phyloP scores from a whole-genome alignment of 2,797 vertebrate genomes.

The Gadopsis bispinosus region DNA sequence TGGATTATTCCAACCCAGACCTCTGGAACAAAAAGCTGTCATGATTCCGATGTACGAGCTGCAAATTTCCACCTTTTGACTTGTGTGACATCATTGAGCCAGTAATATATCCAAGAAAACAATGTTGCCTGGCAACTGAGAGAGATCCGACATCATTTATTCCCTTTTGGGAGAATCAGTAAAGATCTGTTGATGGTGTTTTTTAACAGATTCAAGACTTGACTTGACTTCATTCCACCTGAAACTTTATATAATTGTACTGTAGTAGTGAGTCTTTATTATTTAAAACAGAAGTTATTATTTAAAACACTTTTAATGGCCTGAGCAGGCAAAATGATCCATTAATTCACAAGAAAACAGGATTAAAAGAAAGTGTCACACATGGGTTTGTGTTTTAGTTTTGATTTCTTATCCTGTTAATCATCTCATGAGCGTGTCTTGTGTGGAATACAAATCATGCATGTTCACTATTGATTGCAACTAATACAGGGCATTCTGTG shows the following conservation, averaged over 20 bases:
- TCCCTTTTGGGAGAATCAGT: conserved; percentile 3
- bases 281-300: too few species aligned
- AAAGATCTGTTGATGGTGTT: background rate
- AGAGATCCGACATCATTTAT: conserved; percentile 14
- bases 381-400: background rate
- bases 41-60: conserved; percentile 30
- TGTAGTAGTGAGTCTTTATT: too few species aligned
- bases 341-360: background rate
- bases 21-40: conserved; percentile 13
- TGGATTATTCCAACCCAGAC: conserved; percentile 17
- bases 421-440: too few species aligned
- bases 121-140: conserved; percentile 40
- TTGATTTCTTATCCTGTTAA: background rate
- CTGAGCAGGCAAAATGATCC: background rate
- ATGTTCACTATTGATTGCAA: background rate
- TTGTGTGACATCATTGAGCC: conserved; percentile 35
- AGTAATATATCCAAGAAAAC: conserved; percentile 36
- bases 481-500: background rate
- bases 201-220: background rate
- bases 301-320: background rate
- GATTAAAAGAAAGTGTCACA: too few species aligned
- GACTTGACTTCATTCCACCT: too few species aligned
- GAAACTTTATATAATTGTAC: too few species aligned
- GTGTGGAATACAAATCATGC: background rate
- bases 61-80: conserved; percentile 41